These are phyloP conservation scores for Macquaria australasica DNA, from an alignment of 2,113 vertebrate genomes.

Conservation along the genomic window DNA sequence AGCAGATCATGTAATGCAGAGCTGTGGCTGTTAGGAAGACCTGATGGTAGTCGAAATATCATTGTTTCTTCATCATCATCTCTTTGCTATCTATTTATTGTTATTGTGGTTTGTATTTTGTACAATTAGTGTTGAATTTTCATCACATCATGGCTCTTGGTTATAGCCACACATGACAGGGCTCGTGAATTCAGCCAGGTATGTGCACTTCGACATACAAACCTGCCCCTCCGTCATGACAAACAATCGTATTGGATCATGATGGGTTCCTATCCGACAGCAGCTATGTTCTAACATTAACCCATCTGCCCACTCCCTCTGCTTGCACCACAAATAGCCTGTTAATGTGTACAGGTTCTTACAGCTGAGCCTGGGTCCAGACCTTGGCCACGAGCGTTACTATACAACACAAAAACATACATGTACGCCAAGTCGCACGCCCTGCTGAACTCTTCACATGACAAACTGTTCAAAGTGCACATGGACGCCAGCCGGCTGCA, in stretches of 20 bases:
- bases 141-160: not conserved
- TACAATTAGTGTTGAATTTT: not conserved
- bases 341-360: slow-evolving; percentile 61
- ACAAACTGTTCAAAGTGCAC: slow-evolving; percentile 8
- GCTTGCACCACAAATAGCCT: slow-evolving; percentile 35
- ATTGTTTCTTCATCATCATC: too few relatives aligned
- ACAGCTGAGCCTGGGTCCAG: slow-evolving; percentile 29
- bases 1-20: not conserved
- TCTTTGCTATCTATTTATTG: not conserved
- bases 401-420: slow-evolving; percentile 23
- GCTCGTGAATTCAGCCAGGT: not conserved
- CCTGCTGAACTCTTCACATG: slow-evolving; percentile 1
- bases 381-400: slow-evolving; percentile 59
- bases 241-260: not conserved
- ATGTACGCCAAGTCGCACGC: not conserved
- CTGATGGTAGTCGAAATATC: not conserved
- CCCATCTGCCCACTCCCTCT: not conserved
- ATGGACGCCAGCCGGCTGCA: not conserved
- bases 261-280: not conserved
- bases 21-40: too few relatives aligned
- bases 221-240: not conserved
- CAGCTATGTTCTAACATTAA: slow-evolving; percentile 29
- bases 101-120: not conserved
- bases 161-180: not conserved
- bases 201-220: not conserved